Conservation (phyloP, 2,113 vertebrate genomes). For the Syngnathus floridae region DNA sequence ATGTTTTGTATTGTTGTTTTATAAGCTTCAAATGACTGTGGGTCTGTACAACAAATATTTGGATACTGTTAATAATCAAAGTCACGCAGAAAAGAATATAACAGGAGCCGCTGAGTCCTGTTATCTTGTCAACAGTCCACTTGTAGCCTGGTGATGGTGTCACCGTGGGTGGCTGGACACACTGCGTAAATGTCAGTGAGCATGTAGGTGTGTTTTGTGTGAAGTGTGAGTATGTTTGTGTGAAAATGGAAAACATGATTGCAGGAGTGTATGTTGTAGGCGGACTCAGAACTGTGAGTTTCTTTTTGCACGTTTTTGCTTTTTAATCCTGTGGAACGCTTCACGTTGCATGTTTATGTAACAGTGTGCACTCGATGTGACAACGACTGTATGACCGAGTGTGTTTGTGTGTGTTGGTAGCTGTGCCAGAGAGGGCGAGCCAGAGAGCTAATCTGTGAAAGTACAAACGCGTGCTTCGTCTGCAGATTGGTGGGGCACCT, state of each 20-base stretch:
- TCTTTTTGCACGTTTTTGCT: conserved; percentile 7
- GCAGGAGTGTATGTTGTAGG: conserved; percentile 13
- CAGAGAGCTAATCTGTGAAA: conserved; percentile 1
- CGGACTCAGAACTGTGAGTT: conserved; percentile 10
- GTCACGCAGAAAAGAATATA: neutral
- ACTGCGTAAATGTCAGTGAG: conserved; percentile 30
- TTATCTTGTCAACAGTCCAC: conserved; percentile 30
- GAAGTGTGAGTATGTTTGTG: neutral
- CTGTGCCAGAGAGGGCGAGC: neutral
- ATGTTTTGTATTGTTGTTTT: neutral
- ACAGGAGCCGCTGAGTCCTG: conserved; percentile 29
- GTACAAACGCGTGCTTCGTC: neutral
- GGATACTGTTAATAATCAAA: neutral
- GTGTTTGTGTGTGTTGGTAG: neutral
- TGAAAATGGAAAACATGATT: neutral
- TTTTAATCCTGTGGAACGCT: conserved; percentile 13
- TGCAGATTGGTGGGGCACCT: neutral
- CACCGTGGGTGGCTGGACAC: conserved; percentile 23
- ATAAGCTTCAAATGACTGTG: neutral
- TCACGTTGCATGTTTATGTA: neutral
- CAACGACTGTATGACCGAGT: neutral
- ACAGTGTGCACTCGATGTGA: neutral
- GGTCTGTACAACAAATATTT: neutral
- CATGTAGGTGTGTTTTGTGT: neutral
- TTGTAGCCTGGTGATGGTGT: conserved; percentile 11